These are phyloP conservation scores for Zaprionus lachaisei DNA, from an alignment of 1,140 invertebrate genomes.

Conservation along the genomic window DNA sequence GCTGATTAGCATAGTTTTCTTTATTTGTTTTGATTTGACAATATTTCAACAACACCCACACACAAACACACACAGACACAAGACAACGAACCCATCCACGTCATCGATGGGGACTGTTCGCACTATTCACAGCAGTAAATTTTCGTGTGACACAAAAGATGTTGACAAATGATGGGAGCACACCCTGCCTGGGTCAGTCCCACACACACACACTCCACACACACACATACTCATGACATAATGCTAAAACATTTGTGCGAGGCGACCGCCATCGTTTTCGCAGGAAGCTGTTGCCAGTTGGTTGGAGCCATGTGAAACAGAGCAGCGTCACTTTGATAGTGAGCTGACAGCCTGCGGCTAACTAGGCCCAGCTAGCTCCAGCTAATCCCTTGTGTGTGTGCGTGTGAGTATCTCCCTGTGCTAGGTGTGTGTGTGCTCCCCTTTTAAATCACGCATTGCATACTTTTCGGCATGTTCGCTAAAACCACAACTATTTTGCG, in stretches of 20 bases:
- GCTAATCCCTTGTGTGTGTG: constrained; percentile 38
- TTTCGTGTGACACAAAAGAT: constrained; percentile 19
- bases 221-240: constrained; percentile 8
- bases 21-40: constrained; percentile 12
- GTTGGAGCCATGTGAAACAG: constrained; percentile 32
- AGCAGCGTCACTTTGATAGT: constrained; percentile 40
- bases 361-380: not conserved
- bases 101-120: constrained; percentile 2
- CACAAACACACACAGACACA: not conserved
- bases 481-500: constrained; percentile 42
- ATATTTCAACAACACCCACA: constrained; percentile 3
- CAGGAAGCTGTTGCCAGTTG: constrained; percentile 38
- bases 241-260: constrained; percentile 23
- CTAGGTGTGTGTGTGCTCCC: not conserved
- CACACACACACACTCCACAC: constrained; percentile 32
- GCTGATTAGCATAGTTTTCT: constrained; percentile 3
- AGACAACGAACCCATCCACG: not conserved
- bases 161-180: constrained; percentile 70
- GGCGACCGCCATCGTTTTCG: constrained; percentile 33
- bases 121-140: not conserved
- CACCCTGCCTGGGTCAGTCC: constrained; percentile 21
- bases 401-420: not conserved
- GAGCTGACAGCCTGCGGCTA: constrained; percentile 38
- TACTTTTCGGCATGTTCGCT: not conserved
- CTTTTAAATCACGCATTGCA: not conserved